Evolutionary conservation across 2,113 vertebrate species (phyloP).

Genomic region (Pardalotus punctatus): DNA sequence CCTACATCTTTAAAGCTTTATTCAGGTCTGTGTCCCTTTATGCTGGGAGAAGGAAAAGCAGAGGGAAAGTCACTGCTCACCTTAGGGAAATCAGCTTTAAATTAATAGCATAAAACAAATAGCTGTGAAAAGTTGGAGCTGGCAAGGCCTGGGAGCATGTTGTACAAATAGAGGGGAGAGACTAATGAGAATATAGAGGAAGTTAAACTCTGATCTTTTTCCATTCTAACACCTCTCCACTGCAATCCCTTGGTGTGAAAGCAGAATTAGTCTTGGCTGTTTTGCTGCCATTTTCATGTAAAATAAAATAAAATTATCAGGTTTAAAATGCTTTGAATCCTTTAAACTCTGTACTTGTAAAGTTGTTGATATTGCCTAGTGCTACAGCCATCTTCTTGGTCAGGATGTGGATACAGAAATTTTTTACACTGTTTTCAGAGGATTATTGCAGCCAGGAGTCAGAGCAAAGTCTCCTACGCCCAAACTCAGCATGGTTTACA

Average conservation of each 20-base stretch:
- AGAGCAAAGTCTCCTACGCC: not conserved
- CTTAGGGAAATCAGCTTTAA: constrained; percentile 1
- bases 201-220: not conserved
- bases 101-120: constrained; percentile 13
- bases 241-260: not conserved
- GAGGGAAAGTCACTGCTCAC: not conserved
- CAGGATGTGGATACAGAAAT: not conserved
- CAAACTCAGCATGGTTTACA: not conserved
- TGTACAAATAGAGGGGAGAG: not conserved
- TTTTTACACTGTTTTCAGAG: not conserved
- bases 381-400: not conserved
- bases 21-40: not conserved
- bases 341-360: not conserved
- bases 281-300: not conserved
- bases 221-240: not conserved
- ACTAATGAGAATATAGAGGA: not conserved
- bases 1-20: not conserved
- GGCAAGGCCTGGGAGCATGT: not conserved
- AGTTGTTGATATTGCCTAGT: not conserved
- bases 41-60: not conserved
- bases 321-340: not conserved
- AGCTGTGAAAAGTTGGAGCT: not conserved
- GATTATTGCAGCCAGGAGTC: not conserved
- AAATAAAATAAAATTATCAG: not conserved
- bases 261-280: not conserved